Base-by-base conservation (phyloP, 2,113 vertebrate genomes). In the Dipodomys spectabilis region DNA sequence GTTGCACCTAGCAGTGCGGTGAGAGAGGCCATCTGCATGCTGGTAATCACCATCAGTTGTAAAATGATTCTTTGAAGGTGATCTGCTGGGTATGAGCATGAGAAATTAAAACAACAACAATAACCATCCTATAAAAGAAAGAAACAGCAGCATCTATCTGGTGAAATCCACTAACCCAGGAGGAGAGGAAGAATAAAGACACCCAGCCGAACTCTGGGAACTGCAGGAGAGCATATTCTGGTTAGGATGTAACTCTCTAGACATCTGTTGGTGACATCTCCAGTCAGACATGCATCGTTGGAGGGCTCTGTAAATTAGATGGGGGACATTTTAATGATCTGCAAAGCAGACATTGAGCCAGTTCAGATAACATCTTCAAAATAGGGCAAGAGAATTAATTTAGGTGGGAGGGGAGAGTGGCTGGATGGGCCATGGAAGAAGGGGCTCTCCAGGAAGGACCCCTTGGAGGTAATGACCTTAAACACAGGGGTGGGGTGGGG, bases 251-350 rank as follows among this genome's bases (percentile, higher is more conserved):
- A 93, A 88, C 84, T 96, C 89, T 86, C 86, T 65, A 95, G 95
- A 96, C 95, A 93, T 97, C 96, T 97, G 95, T 90, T 85, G 94
- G 90, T 95, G 93, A 91, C 92, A 90, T 95, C 94, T 82, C 91
- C 65, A 95, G 57, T 82, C 91, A 96, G 86, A 89, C 80, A 90
- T 64, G 89, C 86, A 90, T 95, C 90, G 67, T 62, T 94, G 85
- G 85, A 96, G 88, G 83, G 79, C 92, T 83, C 82, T 67, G 65
- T 96, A 96, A 95, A 95, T 96, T 95, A 91, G 44, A 73, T 27
- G 39, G 62, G 87, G 93, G 89, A 92, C 57, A 65, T 95, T 82
- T 97, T 95, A 95, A 96, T 86, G 92, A 94, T 72, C 89, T 90
- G 77, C 92, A 96, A 80, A 91, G 71, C 53, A 88, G 72, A 80